Percentiles rank a stretch among this genome's conserved stretches.
Conservation (phyloP, 2,797 vertebrate genomes). For the Remorina albescens region DNA sequence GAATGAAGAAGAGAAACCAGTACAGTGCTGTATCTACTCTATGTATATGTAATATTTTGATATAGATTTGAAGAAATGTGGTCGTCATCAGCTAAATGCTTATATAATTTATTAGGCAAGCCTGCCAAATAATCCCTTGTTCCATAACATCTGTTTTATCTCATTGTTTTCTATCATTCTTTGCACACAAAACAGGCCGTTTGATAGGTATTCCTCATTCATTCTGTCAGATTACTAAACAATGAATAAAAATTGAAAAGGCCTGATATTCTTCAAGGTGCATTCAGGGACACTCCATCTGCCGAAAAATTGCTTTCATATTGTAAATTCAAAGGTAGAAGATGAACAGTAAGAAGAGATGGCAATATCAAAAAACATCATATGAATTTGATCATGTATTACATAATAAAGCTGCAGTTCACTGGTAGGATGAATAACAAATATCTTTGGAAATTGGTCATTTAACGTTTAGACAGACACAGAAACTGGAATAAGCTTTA, state of each 20-base stretch:
- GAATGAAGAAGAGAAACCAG: not conserved
- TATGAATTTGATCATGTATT: not conserved
- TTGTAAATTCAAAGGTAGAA: constrained; percentile 3
- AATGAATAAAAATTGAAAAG: too few relatives aligned
- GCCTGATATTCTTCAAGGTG: not conserved
- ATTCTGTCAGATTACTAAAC: not conserved
- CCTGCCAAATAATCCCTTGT: not conserved
- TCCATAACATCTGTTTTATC: not conserved
- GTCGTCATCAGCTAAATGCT: not conserved
- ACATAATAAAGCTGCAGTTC: not conserved
- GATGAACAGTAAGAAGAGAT: not conserved
- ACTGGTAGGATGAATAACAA: too few relatives aligned
- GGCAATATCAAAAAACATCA: not conserved
- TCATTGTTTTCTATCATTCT: not conserved
- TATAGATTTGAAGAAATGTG: not conserved
- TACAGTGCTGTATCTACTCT: not conserved
- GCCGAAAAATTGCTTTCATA: not conserved
- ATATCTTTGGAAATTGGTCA: not conserved
- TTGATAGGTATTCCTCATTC: not conserved
- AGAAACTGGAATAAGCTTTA: constrained; percentile 12
- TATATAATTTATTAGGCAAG: too few relatives aligned
- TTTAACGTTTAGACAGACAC: not conserved
- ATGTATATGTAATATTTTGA: not conserved
- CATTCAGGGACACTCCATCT: not conserved
- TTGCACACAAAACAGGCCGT: too few relatives aligned